These are phyloP conservation scores for Cairina moschata DNA, from an alignment of 2,113 vertebrate species.

Conservation along the genomic window DNA sequence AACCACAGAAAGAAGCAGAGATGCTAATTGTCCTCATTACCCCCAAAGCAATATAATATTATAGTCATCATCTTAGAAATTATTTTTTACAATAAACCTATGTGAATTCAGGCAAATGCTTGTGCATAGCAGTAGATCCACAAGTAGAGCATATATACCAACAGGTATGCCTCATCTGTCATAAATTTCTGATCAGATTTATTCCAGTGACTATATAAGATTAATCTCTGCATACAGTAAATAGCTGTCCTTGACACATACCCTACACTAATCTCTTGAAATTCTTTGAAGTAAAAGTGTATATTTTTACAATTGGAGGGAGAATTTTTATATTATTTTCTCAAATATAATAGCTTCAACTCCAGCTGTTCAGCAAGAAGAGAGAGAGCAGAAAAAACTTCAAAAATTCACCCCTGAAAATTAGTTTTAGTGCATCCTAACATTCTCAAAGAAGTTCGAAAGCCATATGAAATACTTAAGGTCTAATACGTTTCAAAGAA, in stretches of 20 bases:
- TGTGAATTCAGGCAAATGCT: background rate
- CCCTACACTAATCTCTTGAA: background rate
- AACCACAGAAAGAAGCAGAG: conserved; percentile 11
- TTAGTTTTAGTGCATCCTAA: background rate
- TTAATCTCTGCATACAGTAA: background rate
- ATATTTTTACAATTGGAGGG: background rate
- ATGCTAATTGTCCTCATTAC: background rate
- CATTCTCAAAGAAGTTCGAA: background rate
- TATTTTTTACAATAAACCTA: background rate
- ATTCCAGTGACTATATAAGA: background rate
- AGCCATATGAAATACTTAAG: background rate
- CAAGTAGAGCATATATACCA: background rate
- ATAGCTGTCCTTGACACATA: background rate
- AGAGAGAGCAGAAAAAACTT: background rate
- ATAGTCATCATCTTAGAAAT: background rate
- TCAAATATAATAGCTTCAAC: background rate
- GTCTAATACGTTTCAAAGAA: background rate
- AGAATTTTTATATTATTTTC: background rate
- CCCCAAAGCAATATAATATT: background rate
- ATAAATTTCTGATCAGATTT: background rate
- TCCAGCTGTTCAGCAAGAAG: background rate
- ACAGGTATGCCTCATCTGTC: background rate
- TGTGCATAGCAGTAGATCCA: background rate
- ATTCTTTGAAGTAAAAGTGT: background rate
- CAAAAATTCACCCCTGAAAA: background rate